These are phyloP conservation scores for Tiliacea aurago DNA, from an alignment of 2,888 invertebrate species.

Conservation along the genomic window DNA sequence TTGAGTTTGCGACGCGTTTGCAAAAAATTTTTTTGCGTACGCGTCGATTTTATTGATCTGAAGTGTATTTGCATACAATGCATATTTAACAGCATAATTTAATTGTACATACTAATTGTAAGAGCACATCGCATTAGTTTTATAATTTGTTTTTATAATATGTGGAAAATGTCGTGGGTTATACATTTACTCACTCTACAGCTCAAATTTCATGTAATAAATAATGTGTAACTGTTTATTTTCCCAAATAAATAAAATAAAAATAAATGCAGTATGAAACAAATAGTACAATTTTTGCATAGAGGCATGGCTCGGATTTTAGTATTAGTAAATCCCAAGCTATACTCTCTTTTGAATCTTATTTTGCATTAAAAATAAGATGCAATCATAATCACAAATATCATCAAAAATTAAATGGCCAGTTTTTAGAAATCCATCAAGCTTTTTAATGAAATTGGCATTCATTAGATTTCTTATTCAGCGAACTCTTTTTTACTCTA, in stretches of 20 bases:
- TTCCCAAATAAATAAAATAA: no score
- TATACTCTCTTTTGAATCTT: slow-evolving; percentile 8
- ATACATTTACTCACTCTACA: no score
- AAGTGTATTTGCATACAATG: slow-evolving; percentile 63
- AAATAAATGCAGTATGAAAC: no score
- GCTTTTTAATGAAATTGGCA: slow-evolving; percentile 2
- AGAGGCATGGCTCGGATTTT: slow-evolving; percentile 67
- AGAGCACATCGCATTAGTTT: no score
- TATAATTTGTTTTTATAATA: no score
- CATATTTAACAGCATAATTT: no score
- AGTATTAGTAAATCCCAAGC: slow-evolving; percentile 39
- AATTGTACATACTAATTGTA: no score
- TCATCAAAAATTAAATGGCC: neutral
- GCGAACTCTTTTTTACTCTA: slow-evolving; percentile 40
- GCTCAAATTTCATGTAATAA: no score
- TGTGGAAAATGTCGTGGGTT: no score
- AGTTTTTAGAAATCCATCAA: slow-evolving; percentile 9
- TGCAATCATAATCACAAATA: neutral
- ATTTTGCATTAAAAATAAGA: no score
- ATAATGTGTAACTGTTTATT: no score
- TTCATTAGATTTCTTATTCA: slow-evolving; percentile 21
- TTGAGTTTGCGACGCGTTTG: slow-evolving; percentile 62
- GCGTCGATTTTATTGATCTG: slow-evolving; percentile 61
- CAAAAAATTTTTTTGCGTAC: slow-evolving; percentile 61
- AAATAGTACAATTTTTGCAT: slow-evolving; percentile 60